phyloP scores from a whole-genome alignment of 2,888 invertebrate species.

The Orchestes rusci region DNA sequence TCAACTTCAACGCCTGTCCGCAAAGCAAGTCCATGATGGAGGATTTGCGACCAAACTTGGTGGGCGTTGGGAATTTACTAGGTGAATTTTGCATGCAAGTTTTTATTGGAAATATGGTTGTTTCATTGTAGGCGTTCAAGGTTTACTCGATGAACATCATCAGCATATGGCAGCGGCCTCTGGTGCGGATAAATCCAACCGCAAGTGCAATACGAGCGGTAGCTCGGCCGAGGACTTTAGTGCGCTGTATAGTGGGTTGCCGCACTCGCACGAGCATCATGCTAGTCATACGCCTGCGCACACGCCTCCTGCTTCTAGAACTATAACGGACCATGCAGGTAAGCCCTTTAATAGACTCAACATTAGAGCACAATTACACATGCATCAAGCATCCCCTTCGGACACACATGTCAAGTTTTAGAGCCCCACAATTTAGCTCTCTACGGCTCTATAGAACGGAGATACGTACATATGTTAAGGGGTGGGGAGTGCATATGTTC shows the following conservation, averaged over 20 bases:
- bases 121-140: slow-evolving; percentile 65
- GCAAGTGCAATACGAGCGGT: slow-evolving; percentile 73
- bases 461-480: too few species aligned
- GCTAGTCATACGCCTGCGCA: slow-evolving; percentile 57
- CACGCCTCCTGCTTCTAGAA: slow-evolving; percentile 54
- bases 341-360: slow-evolving; percentile 19
- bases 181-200: slow-evolving; percentile 44
- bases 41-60: slow-evolving; percentile 75
- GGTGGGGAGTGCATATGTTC: too few species aligned
- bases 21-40: slow-evolving; percentile 80
- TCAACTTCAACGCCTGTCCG: slow-evolving; percentile 68
- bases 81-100: slow-evolving; percentile 8
- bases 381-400: too few species aligned
- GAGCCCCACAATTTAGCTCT: too few species aligned
- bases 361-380: too few species aligned
- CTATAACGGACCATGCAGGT: slow-evolving; percentile 45
- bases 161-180: slow-evolving; percentile 43
- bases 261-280: slow-evolving; percentile 47
- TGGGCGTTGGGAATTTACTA: slow-evolving; percentile 22
- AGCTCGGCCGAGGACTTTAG: slow-evolving; percentile 85
- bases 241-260: slow-evolving; percentile 66
- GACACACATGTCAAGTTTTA: too few species aligned
- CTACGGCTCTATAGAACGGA: too few species aligned
- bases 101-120: neutral
- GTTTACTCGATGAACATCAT: slow-evolving; percentile 66